Evolutionary conservation across 1,140 invertebrate genomes (phyloP).

Genomic region (Aphelenchoides fujianensis): DNA sequence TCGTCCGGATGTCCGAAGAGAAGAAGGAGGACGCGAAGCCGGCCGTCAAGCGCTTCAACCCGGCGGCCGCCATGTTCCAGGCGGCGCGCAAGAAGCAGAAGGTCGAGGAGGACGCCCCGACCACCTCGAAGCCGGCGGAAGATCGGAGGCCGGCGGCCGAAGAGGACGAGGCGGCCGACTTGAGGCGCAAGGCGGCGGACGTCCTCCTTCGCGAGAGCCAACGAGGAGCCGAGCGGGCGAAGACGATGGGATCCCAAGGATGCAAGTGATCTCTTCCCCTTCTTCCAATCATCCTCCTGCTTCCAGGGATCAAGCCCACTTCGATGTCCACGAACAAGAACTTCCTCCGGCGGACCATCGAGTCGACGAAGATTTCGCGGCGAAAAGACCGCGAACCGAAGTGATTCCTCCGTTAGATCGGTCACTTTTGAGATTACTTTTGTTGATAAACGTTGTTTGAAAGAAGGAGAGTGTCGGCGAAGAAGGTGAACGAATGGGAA

Average conservation of each 20-base stretch:
- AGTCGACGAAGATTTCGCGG: constrained; percentile 26
- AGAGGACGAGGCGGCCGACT: constrained; percentile 14
- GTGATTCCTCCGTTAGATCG: neutral
- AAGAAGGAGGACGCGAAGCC: neutral
- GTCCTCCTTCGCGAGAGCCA: constrained; percentile 28
- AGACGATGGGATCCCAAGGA: constrained; percentile 29
- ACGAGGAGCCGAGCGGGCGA: constrained; percentile 31
- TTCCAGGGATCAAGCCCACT: constrained; percentile 24
- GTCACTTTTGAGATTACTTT: too few species aligned
- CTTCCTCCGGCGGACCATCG: constrained; percentile 27
- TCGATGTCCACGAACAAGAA: constrained; percentile 37
- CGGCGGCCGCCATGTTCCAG: constrained; percentile 14
- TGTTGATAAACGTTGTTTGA: too few species aligned
- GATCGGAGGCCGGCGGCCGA: constrained; percentile 11
- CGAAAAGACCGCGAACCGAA: constrained; percentile 6
- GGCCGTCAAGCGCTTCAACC: constrained; percentile 15
- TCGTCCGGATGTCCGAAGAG: neutral
- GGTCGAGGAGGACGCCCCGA: neutral
- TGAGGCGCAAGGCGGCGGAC: constrained; percentile 23
- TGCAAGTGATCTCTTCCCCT: constrained; percentile 24
- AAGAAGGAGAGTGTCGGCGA: too few species aligned
- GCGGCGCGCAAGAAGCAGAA: constrained; percentile 24
- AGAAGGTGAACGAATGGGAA: too few species aligned
- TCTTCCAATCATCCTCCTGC: neutral
- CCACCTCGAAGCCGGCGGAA: neutral